phyloP scores from a whole-genome alignment of 2,888 invertebrate genomes.

The Caenorhabditis sp. region DNA sequence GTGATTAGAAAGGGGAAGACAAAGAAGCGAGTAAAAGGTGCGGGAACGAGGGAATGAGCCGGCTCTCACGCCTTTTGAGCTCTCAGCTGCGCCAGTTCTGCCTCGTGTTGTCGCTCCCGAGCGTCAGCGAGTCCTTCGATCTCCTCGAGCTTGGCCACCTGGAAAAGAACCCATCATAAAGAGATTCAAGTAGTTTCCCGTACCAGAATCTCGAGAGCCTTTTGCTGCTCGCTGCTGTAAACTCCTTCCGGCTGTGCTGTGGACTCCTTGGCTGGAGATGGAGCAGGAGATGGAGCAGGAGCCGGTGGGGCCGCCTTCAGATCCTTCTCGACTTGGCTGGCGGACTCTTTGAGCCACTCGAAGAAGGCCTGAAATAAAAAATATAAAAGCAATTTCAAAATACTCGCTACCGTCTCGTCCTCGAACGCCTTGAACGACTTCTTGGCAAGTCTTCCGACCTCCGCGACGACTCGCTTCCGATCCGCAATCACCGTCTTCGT shows the following conservation, averaged over 20 bases:
- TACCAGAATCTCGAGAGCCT: no score
- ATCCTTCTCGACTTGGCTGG: constrained; percentile 16
- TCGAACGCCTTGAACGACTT: constrained; percentile 18
- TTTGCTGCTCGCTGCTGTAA: neutral
- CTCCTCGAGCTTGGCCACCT: constrained; percentile 12
- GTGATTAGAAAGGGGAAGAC: constrained; percentile 8
- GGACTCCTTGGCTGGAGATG: no score
- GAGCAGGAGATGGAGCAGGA: neutral
- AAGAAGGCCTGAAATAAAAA: constrained; percentile 19
- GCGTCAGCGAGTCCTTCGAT: constrained; percentile 18
- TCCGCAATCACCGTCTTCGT: constrained; percentile 9
- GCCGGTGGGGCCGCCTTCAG: neutral
- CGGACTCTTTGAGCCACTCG: constrained; percentile 25
- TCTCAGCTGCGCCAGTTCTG: neutral
- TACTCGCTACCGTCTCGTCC: constrained; percentile 13
- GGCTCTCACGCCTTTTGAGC: neutral
- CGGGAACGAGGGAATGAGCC: no score
- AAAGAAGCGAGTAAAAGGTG: constrained; percentile 18
- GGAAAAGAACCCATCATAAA: constrained; percentile 12
- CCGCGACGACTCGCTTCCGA: constrained; percentile 22
- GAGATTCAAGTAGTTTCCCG: neutral
- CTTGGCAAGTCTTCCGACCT: constrained; percentile 6
- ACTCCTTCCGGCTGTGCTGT: neutral
- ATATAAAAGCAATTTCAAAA: neutral
- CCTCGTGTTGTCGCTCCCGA: neutral